These are phyloP conservation scores for Umimayanthus chanpuru DNA, from an alignment of 92 coral and sea anemone genomes.

Conservation along the genomic window DNA sequence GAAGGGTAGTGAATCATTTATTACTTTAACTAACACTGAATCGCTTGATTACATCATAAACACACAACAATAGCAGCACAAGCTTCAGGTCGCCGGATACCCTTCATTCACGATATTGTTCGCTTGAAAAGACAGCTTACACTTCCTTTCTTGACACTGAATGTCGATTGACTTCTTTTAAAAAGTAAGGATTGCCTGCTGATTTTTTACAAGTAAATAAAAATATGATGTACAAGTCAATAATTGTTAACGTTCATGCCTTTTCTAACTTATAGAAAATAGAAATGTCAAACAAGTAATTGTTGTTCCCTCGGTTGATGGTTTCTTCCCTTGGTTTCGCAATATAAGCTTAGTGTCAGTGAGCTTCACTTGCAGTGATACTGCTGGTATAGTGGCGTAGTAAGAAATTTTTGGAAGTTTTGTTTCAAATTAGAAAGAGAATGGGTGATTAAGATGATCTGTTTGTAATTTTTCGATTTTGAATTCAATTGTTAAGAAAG, in stretches of 20 bases:
- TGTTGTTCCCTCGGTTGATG: background rate
- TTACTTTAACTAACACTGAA: background rate
- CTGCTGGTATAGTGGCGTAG: background rate
- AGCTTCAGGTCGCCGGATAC: slow-evolving; percentile 23
- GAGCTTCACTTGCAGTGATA: background rate
- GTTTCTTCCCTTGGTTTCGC: background rate
- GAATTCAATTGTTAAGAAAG: background rate
- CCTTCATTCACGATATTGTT: background rate
- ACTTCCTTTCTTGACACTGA: background rate
- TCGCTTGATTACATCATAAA: slow-evolving; percentile 26
- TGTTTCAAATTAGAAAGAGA: background rate
- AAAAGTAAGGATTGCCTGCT: background rate
- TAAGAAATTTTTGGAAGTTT: background rate
- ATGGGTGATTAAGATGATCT: no score
- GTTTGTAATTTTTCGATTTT: no score
- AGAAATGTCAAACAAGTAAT: background rate
- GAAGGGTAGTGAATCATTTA: slow-evolving; percentile 25
- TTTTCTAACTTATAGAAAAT: no score
- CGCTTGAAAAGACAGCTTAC: background rate
- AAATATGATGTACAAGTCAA: no score
- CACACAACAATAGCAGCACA: slow-evolving; percentile 28
- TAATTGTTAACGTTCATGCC: no score
- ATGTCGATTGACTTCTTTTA: background rate
- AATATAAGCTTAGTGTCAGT: background rate
- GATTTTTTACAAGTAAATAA: no score